Evolutionary conservation across 2,113 vertebrate genomes (phyloP), one percentile per base, ranked within the genome.

Genomic region (Pandion haliaetus): DNA sequence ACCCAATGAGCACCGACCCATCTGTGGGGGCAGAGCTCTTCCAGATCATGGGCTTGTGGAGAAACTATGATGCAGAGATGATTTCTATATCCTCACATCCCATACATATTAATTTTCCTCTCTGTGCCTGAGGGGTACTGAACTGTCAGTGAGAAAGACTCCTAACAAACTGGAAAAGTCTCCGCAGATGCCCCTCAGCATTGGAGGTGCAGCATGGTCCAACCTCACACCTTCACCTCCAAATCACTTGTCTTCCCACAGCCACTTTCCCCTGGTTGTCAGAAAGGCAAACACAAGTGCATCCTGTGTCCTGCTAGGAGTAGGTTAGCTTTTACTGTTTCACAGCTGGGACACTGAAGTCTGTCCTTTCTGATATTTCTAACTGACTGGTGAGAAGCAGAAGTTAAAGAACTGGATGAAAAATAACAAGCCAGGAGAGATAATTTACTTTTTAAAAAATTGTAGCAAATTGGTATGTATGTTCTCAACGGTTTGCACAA

Each of bases 111-210:
- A 65, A 80, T 57, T 74, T 36, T 86, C 18, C 10, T 77, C 4
- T 90, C 36, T 72, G 34, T 61, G 25, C 19, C 34, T 54, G 25
- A 84, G 40, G 10, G 12, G 17, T 77, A 88, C 57, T 49, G 24
- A 79, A 62, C 50, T 92, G 58, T 45, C 92, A 90, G 73, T 81
- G 91, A 93, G 86, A 97, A 90, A 87, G 84, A 93, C 76, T 84
- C 62, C 77, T 86, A 86, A 63, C 5, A 13, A 91, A 91, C 63
- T 80, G 79, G 62, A 84, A 92, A 92, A 95, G n/a, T 31, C 14
- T 50, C 32, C 15, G 10, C 15, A 86, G 42, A n/a, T 14, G 2
- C 9, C 8, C 4, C 47, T 57, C 47, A 40, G 10, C 40, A 49
- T 0, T 49, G 38, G 31, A 84, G 11, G 21, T 58, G 14, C 36